These are phyloP conservation scores for Agrilus mali DNA, from an alignment of 2,888 invertebrate genomes.

Conservation along the genomic window DNA sequence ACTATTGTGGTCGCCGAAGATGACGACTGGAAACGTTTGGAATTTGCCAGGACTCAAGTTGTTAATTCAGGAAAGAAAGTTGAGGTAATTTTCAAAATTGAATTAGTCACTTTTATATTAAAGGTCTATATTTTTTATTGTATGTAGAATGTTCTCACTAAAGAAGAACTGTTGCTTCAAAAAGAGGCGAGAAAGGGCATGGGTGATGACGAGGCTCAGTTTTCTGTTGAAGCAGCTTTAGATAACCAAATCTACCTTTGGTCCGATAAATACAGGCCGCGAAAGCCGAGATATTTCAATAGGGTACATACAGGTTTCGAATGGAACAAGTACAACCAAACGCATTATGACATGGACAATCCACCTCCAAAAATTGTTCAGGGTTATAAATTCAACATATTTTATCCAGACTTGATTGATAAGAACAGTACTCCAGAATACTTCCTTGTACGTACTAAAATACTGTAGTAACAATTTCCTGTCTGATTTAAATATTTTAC, in stretches of 20 bases:
- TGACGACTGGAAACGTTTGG: slow-evolving; percentile 63
- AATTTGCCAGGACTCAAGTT: slow-evolving; percentile 58
- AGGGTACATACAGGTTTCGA: slow-evolving; percentile 94
- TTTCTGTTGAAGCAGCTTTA: slow-evolving; percentile 79
- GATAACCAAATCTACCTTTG: slow-evolving; percentile 83
- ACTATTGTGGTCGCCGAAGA: slow-evolving; percentile 63
- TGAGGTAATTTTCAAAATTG: too few relatives aligned
- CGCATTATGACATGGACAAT: slow-evolving; percentile 99
- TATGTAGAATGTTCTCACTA: slow-evolving; percentile 27
- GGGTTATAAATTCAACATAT: slow-evolving; percentile 99
- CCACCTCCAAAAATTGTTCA: slow-evolving; percentile 99
- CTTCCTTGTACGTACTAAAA: slow-evolving; percentile 52
- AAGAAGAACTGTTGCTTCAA: slow-evolving; percentile 54
- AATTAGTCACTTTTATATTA: not conserved
- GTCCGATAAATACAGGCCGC: slow-evolving; percentile 96
- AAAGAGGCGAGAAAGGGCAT: slow-evolving; percentile 74
- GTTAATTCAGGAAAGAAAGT: slow-evolving; percentile 46
- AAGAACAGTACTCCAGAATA: slow-evolving; percentile 87
- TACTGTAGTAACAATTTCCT: not conserved
- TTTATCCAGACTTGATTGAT: slow-evolving; percentile 97
- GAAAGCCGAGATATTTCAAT: slow-evolving; percentile 98
- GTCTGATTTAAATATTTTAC: not conserved
- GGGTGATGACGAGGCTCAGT: slow-evolving; percentile 77
- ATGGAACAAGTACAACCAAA: slow-evolving; percentile 99
- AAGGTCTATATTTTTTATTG: not conserved